Base-by-base conservation (phyloP, 2,888 invertebrate genomes). In the Agrochola litura region DNA sequence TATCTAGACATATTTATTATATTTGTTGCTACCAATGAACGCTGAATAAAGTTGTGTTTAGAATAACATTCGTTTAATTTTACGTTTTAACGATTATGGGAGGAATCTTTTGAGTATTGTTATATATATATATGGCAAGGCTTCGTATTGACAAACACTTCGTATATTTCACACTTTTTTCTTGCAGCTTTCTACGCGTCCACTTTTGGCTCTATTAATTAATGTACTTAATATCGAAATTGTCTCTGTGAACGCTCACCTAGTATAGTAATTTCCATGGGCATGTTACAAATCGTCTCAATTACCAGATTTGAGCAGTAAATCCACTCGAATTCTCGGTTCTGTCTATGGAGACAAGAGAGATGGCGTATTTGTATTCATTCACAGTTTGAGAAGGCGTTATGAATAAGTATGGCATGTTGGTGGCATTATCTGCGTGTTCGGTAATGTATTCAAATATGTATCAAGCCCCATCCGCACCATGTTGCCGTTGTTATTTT, bases 401-500 rank as follows among this genome's bases (percentile, higher is more conserved):
- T 95, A 96, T 96, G 96, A 96, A 95, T 96, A 95, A 95, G 95
- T 95, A 94, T 94, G 91, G 91, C 92, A 92, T 94, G 94, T 94
- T 92, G 92, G 92, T 91, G 91, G 95, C 93, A 95, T 95, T 95
- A 95, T 95, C 94, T 95, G 93, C 95, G 94, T 95, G 94, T 94
- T 95, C 94, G 87, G 96, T 96, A 96, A 96, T 96, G 93, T 96
- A 96, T 96, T 96, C 96, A 96, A 96, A 96, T 96, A 96, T 96
- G 96, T 96, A 96, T 96, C 95, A 95, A 94, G 95, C 94, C 92
- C 94, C 95, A 94, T 95, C 94, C 96, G 94, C 95, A 94, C 93
- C 94, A 92, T 94, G 94, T 94, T 94, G 94, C 90, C 94, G 93
- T 93, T 95, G 95, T 95, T 96, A 96, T 96, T 96, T 96, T 96